Evolutionary conservation across 2,888 invertebrate species (phyloP), one percentile per base, ranked within the genome.

Genomic region (Pseudoips prasinana): DNA sequence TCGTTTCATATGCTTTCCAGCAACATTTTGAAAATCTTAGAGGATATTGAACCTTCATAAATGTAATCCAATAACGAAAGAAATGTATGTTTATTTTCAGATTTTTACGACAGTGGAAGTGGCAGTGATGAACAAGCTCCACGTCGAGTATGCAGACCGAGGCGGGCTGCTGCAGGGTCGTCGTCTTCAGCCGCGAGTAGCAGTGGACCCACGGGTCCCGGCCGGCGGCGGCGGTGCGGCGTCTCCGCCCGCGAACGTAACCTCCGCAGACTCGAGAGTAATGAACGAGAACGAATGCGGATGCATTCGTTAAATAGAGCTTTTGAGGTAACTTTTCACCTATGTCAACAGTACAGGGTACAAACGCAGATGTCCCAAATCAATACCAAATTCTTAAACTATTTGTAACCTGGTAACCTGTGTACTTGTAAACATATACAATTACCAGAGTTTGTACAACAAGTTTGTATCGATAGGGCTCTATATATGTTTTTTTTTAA

Each of bases 231-330:
- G 51, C 92, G 94, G 67, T 92, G 94, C 53, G 93, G 94, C 2
- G 89, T 95, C 38, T 95, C 94, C 38, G 95, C 96, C 1, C 90
- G 96, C 34, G 97, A 97, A 70, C 90, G 96, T 46, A 97, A 96
- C 79, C 85, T 95, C 39, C 91, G 97, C 29, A 91, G 97, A 36
- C 90, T 97, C 30, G 97, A 97, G 82, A 96, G 96, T 77, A 97
- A 97, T 76, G 96, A 97, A 75, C 89, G 97, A 31, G 97, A 97
- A 80, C 90, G 97, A 37, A 95, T 96, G 94, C 90, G 97, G 59
- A 97, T 97, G 97, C 97, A 97, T 76, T 95, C 95, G 31, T 90
- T 97, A 36, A 97, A 97, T 73, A 95, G 96, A 68, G 97, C 97
- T 8, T 97, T 97, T 78, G 95, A 96, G 91, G 95, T 94, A 76